Evolutionary conservation across 2,113 vertebrate genomes (phyloP).

Genomic region (Acrocephalus kingi): DNA sequence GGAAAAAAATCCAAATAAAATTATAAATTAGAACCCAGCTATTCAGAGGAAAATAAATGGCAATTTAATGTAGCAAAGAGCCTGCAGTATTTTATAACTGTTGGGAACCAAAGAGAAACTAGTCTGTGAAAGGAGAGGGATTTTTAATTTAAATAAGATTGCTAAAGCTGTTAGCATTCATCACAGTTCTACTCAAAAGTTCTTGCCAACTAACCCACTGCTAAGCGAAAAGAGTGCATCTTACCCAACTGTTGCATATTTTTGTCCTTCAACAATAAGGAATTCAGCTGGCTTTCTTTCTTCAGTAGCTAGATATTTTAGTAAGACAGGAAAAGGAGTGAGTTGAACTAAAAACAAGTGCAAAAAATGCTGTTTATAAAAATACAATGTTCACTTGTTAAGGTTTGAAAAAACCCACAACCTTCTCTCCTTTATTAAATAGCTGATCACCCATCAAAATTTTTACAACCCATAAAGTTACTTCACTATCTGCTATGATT

Average conservation of each 20-base stretch:
- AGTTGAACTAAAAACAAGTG: not conserved
- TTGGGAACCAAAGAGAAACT: not conserved
- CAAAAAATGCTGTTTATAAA: not conserved
- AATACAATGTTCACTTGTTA: not conserved
- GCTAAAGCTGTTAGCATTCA: slow-evolving; percentile 3
- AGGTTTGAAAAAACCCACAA: not conserved
- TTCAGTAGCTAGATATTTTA: slow-evolving; percentile 76
- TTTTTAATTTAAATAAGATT: not conserved
- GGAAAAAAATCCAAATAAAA: not conserved
- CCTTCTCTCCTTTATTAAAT: not conserved
- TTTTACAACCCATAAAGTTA: not conserved
- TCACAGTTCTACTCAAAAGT: not conserved
- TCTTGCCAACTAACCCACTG: not conserved
- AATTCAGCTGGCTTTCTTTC: slow-evolving; percentile 90
- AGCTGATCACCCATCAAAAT: not conserved
- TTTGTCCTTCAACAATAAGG: slow-evolving; percentile 88
- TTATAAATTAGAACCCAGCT: not conserved
- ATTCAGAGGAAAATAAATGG: not conserved
- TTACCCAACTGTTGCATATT: slow-evolving; percentile 96
- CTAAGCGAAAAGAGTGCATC: slow-evolving; percentile 25
- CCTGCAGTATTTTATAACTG: not conserved
- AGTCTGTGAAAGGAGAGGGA: not conserved
- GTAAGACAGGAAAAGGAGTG: slow-evolving; percentile 33
- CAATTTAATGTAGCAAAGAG: not conserved
- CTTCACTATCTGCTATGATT: not conserved